Percentiles rank a stretch among this genome's conserved stretches.
phyloP scores from a whole-genome alignment of 2,888 invertebrate genomes.

The Synergus itoensis region DNA sequence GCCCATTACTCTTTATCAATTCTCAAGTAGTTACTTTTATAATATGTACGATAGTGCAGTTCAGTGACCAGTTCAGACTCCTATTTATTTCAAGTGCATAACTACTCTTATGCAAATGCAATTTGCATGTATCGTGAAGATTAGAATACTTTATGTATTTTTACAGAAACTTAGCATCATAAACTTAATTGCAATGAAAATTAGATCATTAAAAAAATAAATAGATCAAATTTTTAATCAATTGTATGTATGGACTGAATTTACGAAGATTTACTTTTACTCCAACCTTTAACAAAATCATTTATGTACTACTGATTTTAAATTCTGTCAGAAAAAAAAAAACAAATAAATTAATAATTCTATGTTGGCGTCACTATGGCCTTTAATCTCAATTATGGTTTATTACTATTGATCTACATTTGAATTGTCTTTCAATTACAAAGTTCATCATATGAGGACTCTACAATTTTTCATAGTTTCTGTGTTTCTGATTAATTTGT shows the following conservation, averaged over 20 bases:
- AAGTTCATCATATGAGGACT: not conserved
- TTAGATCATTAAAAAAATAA: too few species aligned
- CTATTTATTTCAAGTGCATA: not conserved
- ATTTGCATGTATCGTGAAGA: not conserved
- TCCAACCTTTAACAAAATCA: not conserved
- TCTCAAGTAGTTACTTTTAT: not conserved
- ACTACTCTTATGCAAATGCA: not conserved
- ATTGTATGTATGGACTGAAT: not conserved
- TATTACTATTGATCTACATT: not conserved
- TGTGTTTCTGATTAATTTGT: not conserved
- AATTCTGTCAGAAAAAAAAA: not conserved
- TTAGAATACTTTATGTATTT: not conserved
- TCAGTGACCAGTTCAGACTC: not conserved
- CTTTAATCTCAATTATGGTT: not conserved
- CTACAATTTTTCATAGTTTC: not conserved
- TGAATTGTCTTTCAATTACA: not conserved
- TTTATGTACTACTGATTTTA: not conserved
- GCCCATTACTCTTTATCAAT: constrained; percentile 16
- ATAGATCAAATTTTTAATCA: not conserved
- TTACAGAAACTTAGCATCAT: too few species aligned
- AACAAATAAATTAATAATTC: not conserved
- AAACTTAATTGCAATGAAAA: too few species aligned
- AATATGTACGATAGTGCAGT: constrained; percentile 11
- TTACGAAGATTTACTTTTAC: not conserved
- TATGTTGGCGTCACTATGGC: not conserved